Conservation (phyloP, 2,113 vertebrate genomes). For the Daphoenositta chrysoptera region DNA sequence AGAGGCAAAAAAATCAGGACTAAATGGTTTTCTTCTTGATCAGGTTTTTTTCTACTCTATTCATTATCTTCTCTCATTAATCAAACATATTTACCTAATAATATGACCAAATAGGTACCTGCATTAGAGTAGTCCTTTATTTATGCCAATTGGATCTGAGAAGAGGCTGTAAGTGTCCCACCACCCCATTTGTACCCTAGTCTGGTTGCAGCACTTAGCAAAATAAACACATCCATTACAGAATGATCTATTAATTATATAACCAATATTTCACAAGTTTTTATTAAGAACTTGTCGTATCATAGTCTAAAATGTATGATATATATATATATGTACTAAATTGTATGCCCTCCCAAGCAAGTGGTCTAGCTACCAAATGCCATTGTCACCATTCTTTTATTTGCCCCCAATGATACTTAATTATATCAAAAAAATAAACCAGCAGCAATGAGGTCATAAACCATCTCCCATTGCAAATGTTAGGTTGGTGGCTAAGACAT, state of each 20-base stretch:
- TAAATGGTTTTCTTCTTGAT: rapidly evolving
- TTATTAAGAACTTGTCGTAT: background rate
- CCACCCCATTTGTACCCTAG: background rate
- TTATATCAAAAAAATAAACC: background rate
- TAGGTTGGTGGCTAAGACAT: background rate
- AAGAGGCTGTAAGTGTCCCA: background rate
- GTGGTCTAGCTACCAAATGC: background rate
- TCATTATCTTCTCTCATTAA: background rate
- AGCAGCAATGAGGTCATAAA: background rate
- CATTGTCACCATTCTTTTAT: background rate
- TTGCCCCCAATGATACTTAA: background rate
- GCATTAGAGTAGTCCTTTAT: background rate
- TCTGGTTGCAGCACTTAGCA: background rate
- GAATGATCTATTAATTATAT: background rate
- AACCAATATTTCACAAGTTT: background rate
- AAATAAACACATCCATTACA: background rate
- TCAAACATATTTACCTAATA: background rate
- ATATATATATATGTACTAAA: too few relatives aligned
- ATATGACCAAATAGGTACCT: background rate
- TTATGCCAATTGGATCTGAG: background rate
- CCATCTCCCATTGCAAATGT: background rate
- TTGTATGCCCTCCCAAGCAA: rapidly evolving
- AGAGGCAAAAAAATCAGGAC: background rate
- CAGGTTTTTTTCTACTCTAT: background rate
- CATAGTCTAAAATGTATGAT: background rate